Evolutionary conservation across 2,113 vertebrate species (phyloP).

Genomic region (Lagopus muta): DNA sequence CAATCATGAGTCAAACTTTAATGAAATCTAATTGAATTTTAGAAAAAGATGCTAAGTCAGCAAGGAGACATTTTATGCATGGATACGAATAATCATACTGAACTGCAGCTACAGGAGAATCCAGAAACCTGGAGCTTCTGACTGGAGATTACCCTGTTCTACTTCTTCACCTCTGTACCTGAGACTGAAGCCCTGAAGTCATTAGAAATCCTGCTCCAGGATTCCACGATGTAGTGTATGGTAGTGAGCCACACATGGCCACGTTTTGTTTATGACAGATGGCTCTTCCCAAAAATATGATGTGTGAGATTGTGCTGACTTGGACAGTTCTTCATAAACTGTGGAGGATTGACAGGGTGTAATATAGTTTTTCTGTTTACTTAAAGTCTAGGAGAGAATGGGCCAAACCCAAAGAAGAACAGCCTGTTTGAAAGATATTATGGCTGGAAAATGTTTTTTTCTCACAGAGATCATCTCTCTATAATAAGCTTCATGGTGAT

Average conservation of each 20-base stretch:
- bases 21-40: not conserved
- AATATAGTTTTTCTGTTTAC: slow-evolving; percentile 71
- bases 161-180: not conserved
- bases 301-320: slow-evolving; percentile 61
- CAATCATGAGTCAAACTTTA: not conserved
- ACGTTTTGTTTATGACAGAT: slow-evolving; percentile 64
- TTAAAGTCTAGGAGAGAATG: slow-evolving; percentile 69
- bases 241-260: slow-evolving; percentile 46
- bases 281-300: slow-evolving; percentile 70
- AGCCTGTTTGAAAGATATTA: slow-evolving; percentile 63
- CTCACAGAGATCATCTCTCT: slow-evolving; percentile 57
- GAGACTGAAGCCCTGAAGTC: not conserved
- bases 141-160: not conserved
- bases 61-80: not conserved
- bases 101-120: not conserved
- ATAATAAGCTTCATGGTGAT: slow-evolving; percentile 46
- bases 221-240: slow-evolving; percentile 27
- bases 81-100: not conserved
- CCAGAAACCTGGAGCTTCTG: not conserved
- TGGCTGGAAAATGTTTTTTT: slow-evolving; percentile 53
- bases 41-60: not conserved
- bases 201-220: not conserved
- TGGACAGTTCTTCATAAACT: slow-evolving; percentile 69
- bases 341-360: slow-evolving; percentile 69
- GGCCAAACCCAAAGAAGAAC: slow-evolving; percentile 51